Conservation (phyloP, 2,888 invertebrate genomes). For the Mamestra brassicae region DNA sequence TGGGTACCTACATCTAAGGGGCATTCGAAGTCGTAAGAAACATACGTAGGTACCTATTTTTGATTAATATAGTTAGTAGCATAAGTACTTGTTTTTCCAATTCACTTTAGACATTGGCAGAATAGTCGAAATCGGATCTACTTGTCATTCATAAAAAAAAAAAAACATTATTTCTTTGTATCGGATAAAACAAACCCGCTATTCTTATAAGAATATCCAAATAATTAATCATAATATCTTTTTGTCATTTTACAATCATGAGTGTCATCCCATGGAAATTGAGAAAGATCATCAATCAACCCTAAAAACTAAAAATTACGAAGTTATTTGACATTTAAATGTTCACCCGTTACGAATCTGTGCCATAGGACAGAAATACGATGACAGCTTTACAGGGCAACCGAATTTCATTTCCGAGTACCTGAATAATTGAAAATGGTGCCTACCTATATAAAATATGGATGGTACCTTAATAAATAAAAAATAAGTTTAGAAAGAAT, state of each 20-base stretch:
- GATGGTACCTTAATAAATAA: neutral
- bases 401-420: neutral
- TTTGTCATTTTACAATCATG: slow-evolving; percentile 11
- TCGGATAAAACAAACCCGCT: neutral
- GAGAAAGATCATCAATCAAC: neutral
- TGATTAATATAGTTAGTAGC: too few relatives aligned
- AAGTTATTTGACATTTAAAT: slow-evolving; percentile 15
- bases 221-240: neutral
- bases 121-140: too few relatives aligned
- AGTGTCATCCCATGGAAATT: neutral
- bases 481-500: too few relatives aligned
- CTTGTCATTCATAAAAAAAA: too few relatives aligned
- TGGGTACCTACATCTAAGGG: too few relatives aligned
- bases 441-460: too few relatives aligned
- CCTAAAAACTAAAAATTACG: neutral
- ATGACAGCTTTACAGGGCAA: neutral
- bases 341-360: too few relatives aligned
- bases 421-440: too few relatives aligned
- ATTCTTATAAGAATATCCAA: neutral
- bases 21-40: neutral
- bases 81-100: too few relatives aligned
- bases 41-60: too few relatives aligned
- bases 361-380: neutral
- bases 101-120: too few relatives aligned
- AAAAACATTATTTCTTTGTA: neutral